Percentiles rank a stretch among this genome's conserved stretches.
Evolutionary conservation across 2,113 vertebrate genomes (phyloP).

Genomic region (Oceanodroma tethys): DNA sequence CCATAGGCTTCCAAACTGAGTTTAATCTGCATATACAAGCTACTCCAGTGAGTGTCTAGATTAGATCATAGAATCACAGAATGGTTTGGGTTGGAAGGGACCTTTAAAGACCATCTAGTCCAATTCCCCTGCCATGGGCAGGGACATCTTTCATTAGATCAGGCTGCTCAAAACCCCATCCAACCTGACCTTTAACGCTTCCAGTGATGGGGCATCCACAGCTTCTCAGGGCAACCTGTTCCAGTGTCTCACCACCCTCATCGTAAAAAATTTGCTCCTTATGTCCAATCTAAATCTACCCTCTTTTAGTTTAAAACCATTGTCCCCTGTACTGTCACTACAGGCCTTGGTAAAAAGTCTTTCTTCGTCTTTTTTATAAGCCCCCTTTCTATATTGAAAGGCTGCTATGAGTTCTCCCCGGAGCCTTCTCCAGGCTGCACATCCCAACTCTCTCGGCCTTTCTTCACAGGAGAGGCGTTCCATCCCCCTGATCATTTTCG

Average conservation of each 20-base stretch:
- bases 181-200: background rate
- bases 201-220: background rate
- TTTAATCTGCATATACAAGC: background rate
- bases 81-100: background rate
- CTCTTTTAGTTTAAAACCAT: background rate
- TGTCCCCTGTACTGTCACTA: background rate
- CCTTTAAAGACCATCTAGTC: background rate
- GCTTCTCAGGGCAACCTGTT: background rate
- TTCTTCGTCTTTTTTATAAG: background rate
- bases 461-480: background rate
- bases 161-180: background rate
- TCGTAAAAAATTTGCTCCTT: background rate
- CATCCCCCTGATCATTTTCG: no score
- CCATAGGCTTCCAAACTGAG: background rate
- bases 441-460: no score
- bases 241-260: background rate
- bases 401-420: accelerated
- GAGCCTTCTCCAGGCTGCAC: no score
- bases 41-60: background rate
- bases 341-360: background rate
- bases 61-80: background rate
- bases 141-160: no score
- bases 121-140: background rate
- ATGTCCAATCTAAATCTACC: background rate
- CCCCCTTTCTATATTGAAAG: background rate